Percentiles rank a stretch among this genome's conserved stretches.
Conservation (phyloP, 2,888 invertebrate species). For the Hyppa rectilinea region DNA sequence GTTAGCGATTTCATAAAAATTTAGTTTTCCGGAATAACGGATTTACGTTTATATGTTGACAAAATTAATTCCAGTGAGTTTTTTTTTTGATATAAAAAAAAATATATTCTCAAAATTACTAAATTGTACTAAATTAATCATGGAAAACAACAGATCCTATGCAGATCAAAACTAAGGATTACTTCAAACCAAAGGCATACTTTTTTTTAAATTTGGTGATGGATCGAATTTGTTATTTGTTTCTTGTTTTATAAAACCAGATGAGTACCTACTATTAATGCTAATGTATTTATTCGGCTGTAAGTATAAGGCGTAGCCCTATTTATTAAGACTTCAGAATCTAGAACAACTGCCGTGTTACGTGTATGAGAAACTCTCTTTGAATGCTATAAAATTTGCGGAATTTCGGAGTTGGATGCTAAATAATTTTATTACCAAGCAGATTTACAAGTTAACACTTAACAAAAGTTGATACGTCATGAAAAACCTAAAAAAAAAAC, state of each 20-base stretch:
- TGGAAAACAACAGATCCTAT: constrained; percentile 1
- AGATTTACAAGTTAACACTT: neutral
- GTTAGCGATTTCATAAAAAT: neutral
- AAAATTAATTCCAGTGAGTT: neutral
- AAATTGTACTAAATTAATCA: neutral
- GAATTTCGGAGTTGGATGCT: neutral
- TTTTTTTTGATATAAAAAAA: neutral
- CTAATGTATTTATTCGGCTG: constrained; percentile 30
- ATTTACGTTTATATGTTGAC: neutral
- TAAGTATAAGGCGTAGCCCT: neutral
- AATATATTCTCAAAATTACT: constrained; percentile 2
- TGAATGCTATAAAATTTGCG: neutral
- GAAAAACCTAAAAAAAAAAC: neutral
- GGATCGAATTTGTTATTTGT: no score
- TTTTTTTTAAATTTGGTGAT: no score
- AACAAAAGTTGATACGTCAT: neutral
- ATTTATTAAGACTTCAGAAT: constrained; percentile 11
- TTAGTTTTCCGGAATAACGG: neutral
- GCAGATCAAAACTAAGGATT: neutral
- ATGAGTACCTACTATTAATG: constrained; percentile 24
- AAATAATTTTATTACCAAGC: neutral
- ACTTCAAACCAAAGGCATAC: neutral
- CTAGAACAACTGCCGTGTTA: constrained; percentile 1
- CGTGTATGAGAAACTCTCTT: neutral
- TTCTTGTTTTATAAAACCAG: constrained; percentile 29